These are phyloP conservation scores for Drosophila pectinifera DNA, from an alignment of 1,140 invertebrate species.

Conservation along the genomic window DNA sequence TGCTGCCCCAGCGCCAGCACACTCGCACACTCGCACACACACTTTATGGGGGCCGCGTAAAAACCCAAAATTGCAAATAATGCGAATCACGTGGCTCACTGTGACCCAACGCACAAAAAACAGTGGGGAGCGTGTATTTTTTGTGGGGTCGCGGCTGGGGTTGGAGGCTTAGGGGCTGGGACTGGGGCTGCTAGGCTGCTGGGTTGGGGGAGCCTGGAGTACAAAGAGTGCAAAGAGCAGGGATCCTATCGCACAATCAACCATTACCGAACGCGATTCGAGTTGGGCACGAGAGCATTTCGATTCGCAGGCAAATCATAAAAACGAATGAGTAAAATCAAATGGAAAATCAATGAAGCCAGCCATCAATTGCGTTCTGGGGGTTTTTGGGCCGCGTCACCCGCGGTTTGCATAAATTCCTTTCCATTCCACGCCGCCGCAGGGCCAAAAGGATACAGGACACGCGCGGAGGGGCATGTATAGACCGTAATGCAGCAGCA, in stretches of 20 bases:
- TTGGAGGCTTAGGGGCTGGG: not conserved
- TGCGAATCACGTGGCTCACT: slow-evolving; percentile 78
- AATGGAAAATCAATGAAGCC: slow-evolving; percentile 81
- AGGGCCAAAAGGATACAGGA: slow-evolving; percentile 28
- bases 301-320: slow-evolving; percentile 82
- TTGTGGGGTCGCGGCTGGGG: slow-evolving; percentile 1
- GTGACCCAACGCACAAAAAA: slow-evolving; percentile 43
- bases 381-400: slow-evolving; percentile 29
- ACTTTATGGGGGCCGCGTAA: slow-evolving; percentile 65
- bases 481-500: slow-evolving; percentile 37
- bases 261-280: slow-evolving; percentile 76
- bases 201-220: slow-evolving; percentile 5
- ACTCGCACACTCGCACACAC: not conserved
- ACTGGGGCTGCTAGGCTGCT: not conserved
- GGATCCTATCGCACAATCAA: slow-evolving; percentile 69
- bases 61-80: slow-evolving; percentile 81
- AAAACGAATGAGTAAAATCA: slow-evolving; percentile 83
- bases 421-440: slow-evolving; percentile 5
- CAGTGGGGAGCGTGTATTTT: slow-evolving; percentile 36
- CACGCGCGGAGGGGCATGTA: slow-evolving; percentile 5
- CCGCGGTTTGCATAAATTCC: slow-evolving; percentile 54
- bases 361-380: slow-evolving; percentile 69
- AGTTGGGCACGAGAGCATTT: slow-evolving; percentile 73
- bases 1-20: not conserved
- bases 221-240: slow-evolving; percentile 55